Evolutionary conservation across 2,113 vertebrate species (phyloP).

Genomic region (Macroglossus sobrinus): DNA sequence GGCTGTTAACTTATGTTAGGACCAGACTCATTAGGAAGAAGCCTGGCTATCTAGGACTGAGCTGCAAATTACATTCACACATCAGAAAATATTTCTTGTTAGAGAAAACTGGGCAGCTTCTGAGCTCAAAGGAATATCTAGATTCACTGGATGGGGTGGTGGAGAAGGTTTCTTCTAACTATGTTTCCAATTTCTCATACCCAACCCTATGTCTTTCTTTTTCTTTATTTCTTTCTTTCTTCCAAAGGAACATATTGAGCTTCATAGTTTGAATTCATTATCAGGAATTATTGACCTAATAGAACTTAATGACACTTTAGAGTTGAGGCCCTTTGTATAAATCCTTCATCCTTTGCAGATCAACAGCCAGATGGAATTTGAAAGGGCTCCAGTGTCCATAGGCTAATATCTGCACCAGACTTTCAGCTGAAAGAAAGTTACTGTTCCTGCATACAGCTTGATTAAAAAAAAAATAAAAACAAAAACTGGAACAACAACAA

Average conservation of each 20-base stretch:
- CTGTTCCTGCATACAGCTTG: background rate
- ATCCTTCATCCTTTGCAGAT: slow-evolving; percentile 47
- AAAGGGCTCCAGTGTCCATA: slow-evolving; percentile 35
- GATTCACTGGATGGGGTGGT: background rate
- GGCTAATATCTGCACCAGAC: slow-evolving; percentile 43
- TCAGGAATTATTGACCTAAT: slow-evolving; percentile 59
- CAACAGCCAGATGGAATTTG: slow-evolving; percentile 24
- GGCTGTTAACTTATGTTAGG: background rate
- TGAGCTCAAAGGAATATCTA: background rate
- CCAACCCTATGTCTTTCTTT: background rate
- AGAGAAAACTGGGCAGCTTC: background rate
- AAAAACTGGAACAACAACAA: background rate
- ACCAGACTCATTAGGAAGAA: background rate
- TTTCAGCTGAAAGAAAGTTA: slow-evolving; percentile 20
- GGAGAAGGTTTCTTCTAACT: background rate
- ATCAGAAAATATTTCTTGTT: background rate
- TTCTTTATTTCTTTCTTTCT: background rate
- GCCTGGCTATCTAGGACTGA: background rate
- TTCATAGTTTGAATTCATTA: slow-evolving; percentile 64
- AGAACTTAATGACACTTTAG: slow-evolving; percentile 55
- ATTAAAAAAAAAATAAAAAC: background rate
- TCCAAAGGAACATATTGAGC: slow-evolving; percentile 26
- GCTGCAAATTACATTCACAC: background rate
- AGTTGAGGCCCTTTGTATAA: slow-evolving; percentile 47
- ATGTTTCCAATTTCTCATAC: background rate